Percentiles rank a stretch among this genome's conserved stretches.
These are phyloP conservation scores for Rousettus madagascariensis DNA, from an alignment of 2,797 vertebrate genomes.

Conservation along the genomic window DNA sequence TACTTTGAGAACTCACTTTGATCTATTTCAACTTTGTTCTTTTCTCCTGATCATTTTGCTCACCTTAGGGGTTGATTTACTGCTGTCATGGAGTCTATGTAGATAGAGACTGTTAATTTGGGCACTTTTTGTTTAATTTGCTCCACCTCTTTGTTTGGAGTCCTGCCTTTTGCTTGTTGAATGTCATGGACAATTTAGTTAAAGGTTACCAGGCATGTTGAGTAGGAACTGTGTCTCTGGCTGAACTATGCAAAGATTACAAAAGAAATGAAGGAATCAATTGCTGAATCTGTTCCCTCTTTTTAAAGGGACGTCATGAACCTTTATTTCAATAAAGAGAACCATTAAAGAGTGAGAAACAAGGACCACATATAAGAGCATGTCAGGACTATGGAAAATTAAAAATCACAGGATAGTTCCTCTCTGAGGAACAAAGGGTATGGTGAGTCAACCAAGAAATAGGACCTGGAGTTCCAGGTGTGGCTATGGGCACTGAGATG, in stretches of 20 bases:
- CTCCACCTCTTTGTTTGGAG: neutral
- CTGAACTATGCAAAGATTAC: neutral
- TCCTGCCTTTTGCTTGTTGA: conserved; percentile 15
- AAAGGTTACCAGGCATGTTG: conserved; percentile 25
- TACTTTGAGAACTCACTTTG: neutral
- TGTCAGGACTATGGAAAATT: neutral
- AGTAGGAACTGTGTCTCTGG: conserved; percentile 22
- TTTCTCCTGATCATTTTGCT: neutral
- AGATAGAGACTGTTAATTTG: neutral
- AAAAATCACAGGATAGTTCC: neutral
- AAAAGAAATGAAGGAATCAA: conserved; percentile 44
- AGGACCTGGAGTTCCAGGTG: neutral
- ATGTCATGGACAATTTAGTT: conserved; percentile 7
- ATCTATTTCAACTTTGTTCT: neutral
- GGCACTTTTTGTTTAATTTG: neutral
- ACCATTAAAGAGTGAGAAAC: conserved; percentile 29
- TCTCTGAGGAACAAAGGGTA: neutral
- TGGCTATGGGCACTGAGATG: neutral
- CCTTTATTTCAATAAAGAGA: conserved; percentile 35
- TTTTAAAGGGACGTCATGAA: neutral
- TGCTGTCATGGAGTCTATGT: neutral
- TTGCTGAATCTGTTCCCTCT: neutral
- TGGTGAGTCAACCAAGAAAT: neutral
- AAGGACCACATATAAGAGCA: neutral
- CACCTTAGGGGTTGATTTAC: neutral